Evolutionary conservation across 2,113 vertebrate genomes (phyloP).

Genomic region (Phalacrocorax brasilianus): DNA sequence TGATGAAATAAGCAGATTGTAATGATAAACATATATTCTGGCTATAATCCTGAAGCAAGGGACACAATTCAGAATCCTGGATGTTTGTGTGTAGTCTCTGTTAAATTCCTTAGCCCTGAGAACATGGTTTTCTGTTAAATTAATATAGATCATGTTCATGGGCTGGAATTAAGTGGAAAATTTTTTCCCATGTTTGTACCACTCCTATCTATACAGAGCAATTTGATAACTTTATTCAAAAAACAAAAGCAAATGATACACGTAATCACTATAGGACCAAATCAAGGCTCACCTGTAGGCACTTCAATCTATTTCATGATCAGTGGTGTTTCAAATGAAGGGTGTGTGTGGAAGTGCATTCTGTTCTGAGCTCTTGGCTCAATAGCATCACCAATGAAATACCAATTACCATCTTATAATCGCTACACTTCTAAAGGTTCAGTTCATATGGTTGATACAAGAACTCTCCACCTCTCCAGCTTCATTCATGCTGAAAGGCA

Average conservation of each 20-base stretch:
- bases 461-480: not conserved
- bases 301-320: not conserved
- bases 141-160: not conserved
- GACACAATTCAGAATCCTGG: not conserved
- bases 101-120: not conserved
- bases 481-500: not conserved
- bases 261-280: not conserved
- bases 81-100: rapidly evolving
- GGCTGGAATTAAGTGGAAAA: not conserved
- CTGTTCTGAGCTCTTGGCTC: not conserved
- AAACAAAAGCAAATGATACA: not conserved
- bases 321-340: not conserved
- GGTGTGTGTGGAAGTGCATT: not conserved
- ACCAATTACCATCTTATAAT: not conserved
- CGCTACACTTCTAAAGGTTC: not conserved
- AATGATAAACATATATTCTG: not conserved
- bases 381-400: not conserved
- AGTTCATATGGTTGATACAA: not conserved
- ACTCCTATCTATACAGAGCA: not conserved
- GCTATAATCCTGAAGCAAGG: not conserved
- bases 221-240: not conserved
- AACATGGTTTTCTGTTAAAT: not conserved
- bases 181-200: not conserved
- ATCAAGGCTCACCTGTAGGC: not conserved
- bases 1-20: constrained; percentile 9